Evolutionary conservation across 2,797 vertebrate genomes (phyloP), one percentile per base, ranked within the genome.

Genomic region (Chelidonichthys spinosus): DNA sequence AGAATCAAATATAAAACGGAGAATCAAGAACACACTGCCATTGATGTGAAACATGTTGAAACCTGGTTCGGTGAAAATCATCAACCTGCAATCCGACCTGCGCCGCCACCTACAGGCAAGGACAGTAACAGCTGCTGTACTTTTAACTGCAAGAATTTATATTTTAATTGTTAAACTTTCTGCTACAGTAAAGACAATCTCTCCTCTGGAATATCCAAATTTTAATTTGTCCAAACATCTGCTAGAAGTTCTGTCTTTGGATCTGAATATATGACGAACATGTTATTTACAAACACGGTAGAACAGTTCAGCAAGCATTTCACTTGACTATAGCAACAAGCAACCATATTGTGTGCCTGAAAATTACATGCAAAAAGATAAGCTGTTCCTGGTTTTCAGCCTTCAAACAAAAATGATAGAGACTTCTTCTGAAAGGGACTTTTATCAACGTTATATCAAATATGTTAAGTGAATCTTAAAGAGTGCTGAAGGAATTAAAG

Each of bases 11-110:
- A 37, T n/a, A 0, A 40, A 33, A 6, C 14, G 18, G 25, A 49
- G 44, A 53, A 63, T 53, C 9, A 60, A 72, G 68, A 53, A 76
- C 64, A 13, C 1, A 3, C 6, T 11, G 40, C 63, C 56, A 17
- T 11, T 18, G 37, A 52, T 42, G 61, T 60, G 10, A 6, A 74
- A 59, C 70, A 55, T 53, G 36, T 46, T 73, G 53, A 64, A 63
- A 63, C 9, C 35, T 69, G 64, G 54, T 49, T 49, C 43, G 18
- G 49, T 18, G 6, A 14, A 18, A 39, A 39, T n/a, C n/a, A 25
- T 49, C 17, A 13, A 60, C 8, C 54, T 25, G 25, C 61, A 33
- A 53, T 13, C 36, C 2, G 9, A 42, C 11, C 36, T 59, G 55
- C 37, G 17, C 15, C 37, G 11, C 37, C 46, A 50, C 43, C 72